A percentile compares a stretch with the other conserved stretches of the same genome.
Evolutionary conservation across 2,113 vertebrate species (phyloP).

Genomic region (Microtus ochrogaster): DNA sequence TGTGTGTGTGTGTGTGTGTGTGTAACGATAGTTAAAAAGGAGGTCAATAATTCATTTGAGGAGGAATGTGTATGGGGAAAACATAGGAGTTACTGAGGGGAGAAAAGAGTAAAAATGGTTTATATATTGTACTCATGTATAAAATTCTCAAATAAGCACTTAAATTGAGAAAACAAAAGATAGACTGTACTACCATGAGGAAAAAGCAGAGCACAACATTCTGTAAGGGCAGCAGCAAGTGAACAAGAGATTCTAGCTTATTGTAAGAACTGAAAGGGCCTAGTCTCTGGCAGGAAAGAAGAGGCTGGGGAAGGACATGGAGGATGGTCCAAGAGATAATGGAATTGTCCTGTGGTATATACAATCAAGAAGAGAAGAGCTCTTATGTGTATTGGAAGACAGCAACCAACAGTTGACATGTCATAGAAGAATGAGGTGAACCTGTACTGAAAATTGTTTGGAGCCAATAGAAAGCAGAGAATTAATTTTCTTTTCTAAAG

Average conservation of each 20-base stretch:
- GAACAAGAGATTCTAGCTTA: not conserved
- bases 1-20: not conserved
- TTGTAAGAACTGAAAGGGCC: not conserved
- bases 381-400: fast-evolving
- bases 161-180: not conserved
- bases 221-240: not conserved
- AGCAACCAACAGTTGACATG: fast-evolving
- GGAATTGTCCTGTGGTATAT: fast-evolving
- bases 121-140: not conserved
- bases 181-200: not conserved
- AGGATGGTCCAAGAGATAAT: not conserved
- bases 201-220: not conserved
- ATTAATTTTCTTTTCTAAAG: not conserved
- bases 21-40: not conserved
- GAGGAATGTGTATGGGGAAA: not conserved
- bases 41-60: not conserved
- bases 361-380: fast-evolving
- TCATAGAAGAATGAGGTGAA: not conserved
- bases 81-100: not conserved
- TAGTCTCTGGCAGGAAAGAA: not conserved
- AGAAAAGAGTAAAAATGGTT: not conserved
- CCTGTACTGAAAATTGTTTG: not conserved
- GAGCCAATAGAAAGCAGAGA: not conserved
- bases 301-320: not conserved
- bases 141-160: not conserved